These are phyloP conservation scores for Drosophila miranda DNA, from an alignment of 1,140 invertebrate genomes.

Conservation along the genomic window DNA sequence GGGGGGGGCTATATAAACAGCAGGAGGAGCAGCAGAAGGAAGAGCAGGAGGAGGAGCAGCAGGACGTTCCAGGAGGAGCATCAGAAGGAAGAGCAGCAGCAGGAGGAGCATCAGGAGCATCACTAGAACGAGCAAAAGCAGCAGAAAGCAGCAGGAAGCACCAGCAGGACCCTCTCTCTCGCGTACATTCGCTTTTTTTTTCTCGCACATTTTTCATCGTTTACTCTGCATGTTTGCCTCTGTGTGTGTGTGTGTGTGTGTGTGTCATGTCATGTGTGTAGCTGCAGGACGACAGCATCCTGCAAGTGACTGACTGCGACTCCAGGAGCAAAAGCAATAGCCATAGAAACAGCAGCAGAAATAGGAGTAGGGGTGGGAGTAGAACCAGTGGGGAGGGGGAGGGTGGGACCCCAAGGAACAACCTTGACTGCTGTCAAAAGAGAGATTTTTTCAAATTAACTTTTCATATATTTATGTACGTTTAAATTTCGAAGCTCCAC, in stretches of 20 bases:
- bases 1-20: too few species aligned
- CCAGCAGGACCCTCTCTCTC: background rate
- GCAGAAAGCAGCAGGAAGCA: too few species aligned
- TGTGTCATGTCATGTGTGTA: slow-evolving; percentile 22
- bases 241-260: slow-evolving; percentile 14
- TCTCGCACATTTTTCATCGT: slow-evolving; percentile 73
- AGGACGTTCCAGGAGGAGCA: background rate
- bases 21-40: slow-evolving; percentile 8
- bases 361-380: background rate
- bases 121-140: too few species aligned
- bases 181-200: slow-evolving; percentile 43
- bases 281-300: slow-evolving; percentile 66
- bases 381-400: background rate
- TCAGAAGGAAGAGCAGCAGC: background rate
- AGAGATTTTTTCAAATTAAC: slow-evolving; percentile 81
- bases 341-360: slow-evolving; percentile 9
- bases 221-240: slow-evolving; percentile 41
- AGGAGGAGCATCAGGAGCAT: slow-evolving; percentile 2
- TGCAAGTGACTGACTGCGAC: slow-evolving; percentile 76
- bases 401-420: slow-evolving; percentile 5
- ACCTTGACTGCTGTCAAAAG: slow-evolving; percentile 62
- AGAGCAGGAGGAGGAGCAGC: slow-evolving; percentile 24
- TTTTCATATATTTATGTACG: slow-evolving; percentile 80
- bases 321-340: slow-evolving; percentile 31
- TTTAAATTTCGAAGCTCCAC: slow-evolving; percentile 53